Conservation (phyloP, 1,140 invertebrate species). For the Littorina saxatilis region DNA sequence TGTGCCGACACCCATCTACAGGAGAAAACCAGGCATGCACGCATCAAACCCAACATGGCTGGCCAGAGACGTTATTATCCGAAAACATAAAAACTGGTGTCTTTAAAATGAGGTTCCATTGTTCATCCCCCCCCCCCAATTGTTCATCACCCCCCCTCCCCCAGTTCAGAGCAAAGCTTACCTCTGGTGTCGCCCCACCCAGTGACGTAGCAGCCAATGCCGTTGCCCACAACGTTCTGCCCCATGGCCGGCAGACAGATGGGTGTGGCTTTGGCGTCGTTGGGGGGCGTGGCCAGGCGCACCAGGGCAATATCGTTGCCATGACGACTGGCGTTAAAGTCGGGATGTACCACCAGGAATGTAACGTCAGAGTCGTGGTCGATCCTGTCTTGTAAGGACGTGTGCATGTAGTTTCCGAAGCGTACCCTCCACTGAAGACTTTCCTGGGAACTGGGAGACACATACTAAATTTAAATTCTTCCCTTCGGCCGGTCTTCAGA, state of each 20-base stretch:
- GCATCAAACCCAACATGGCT: no score
- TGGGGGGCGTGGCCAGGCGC: conserved; percentile 44
- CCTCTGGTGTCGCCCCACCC: conserved; percentile 65
- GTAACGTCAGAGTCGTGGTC: not conserved
- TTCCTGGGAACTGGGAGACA: not conserved
- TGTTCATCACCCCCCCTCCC: no score
- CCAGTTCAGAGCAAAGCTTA: no score
- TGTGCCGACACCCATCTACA: no score
- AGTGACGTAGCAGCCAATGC: conserved; percentile 56
- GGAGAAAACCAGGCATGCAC: no score
- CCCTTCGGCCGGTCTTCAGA: no score
- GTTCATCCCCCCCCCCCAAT: no score
- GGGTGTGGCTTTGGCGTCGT: conserved; percentile 14
- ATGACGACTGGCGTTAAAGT: conserved; percentile 55
- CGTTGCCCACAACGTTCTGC: conserved; percentile 31
- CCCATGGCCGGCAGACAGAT: conserved; percentile 49
- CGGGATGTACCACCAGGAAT: conserved; percentile 45
- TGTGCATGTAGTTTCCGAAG: not conserved
- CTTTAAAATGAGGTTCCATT: no score
- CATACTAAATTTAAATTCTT: no score
- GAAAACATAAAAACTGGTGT: no score
- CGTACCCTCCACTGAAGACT: not conserved
- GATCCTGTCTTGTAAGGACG: not conserved
- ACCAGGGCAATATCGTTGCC: conserved; percentile 74
- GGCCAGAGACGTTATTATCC: no score